Evolutionary conservation across 2,888 invertebrate species (phyloP).

Genomic region (Papilio protenor): DNA sequence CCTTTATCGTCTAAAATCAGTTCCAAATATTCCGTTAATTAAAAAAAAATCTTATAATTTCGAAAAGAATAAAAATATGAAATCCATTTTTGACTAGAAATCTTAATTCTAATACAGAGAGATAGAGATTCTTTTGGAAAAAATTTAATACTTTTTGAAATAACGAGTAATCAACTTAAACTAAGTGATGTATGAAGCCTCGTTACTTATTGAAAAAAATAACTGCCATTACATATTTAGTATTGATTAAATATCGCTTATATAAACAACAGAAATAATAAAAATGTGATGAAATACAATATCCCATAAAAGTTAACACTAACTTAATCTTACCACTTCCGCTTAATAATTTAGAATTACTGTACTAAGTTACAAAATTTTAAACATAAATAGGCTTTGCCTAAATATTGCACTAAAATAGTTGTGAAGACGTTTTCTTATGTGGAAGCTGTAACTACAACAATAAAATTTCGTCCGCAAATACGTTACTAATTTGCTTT

Average conservation of each 20-base stretch:
- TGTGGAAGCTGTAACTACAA: conserved; percentile 49
- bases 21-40: conserved; percentile 1
- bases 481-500: too few relatives aligned
- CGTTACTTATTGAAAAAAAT: conserved; percentile 53
- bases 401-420: conserved; percentile 82
- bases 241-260: conserved; percentile 59
- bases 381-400: conserved; percentile 80
- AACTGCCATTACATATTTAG: conserved; percentile 21
- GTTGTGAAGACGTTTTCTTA: conserved; percentile 72
- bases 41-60: conserved; percentile 29
- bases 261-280: conserved; percentile 59
- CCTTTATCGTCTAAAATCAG: neutral
- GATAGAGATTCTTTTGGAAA: conserved; percentile 77
- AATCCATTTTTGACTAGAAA: conserved; percentile 83
- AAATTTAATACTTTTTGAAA: conserved; percentile 77
- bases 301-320: conserved; percentile 49
- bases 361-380: conserved; percentile 77
- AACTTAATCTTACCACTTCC: conserved; percentile 43
- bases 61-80: conserved; percentile 57
- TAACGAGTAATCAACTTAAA: conserved; percentile 66
- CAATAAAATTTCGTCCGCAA: neutral
- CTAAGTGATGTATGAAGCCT: conserved; percentile 73
- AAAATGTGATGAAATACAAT: conserved; percentile 53
- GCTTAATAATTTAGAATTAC: conserved; percentile 68
- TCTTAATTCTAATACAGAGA: conserved; percentile 80